Evolutionary conservation across 2,113 vertebrate genomes (phyloP).

Genomic region (Megaceryle maxima): DNA sequence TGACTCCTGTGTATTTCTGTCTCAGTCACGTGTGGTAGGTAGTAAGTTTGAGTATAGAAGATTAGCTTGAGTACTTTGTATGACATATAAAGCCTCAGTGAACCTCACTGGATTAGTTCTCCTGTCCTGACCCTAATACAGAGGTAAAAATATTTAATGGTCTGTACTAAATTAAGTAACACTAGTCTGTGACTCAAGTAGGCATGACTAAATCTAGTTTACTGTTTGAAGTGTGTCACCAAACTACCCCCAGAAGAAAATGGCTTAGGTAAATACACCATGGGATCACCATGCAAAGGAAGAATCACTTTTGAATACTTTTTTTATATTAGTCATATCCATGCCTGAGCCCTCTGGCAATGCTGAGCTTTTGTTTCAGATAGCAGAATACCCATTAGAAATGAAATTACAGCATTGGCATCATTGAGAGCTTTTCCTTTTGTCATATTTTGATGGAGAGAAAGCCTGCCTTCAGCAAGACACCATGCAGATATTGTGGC

Average conservation of each 20-base stretch:
- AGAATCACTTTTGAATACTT: not conserved
- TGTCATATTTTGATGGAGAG: not conserved
- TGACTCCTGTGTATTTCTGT: not conserved
- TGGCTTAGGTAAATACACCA: not conserved
- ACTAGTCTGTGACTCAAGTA: not conserved
- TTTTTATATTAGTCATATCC: not conserved
- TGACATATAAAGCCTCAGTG: not conserved
- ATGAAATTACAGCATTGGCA: not conserved
- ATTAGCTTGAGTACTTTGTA: slow-evolving; percentile 22
- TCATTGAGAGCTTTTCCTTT: not conserved
- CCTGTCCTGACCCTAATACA: slow-evolving; percentile 13
- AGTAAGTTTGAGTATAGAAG: not conserved
- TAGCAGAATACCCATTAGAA: not conserved
- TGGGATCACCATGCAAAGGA: not conserved
- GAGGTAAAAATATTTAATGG: slow-evolving; percentile 54
- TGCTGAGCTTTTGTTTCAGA: not conserved
- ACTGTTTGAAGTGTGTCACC: not conserved
- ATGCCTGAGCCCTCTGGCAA: not conserved
- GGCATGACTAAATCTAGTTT: slow-evolving; percentile 2
- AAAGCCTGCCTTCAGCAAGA: not conserved
- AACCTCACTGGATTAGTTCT: slow-evolving; percentile 9
- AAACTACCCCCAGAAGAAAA: not conserved
- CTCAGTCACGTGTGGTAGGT: not conserved
- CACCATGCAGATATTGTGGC: rapidly evolving
- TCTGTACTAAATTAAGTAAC: slow-evolving; percentile 5